Evolutionary conservation across 2,113 vertebrate genomes (phyloP), one percentile per base, ranked within the genome.

Genomic region (Scopus umbretta): DNA sequence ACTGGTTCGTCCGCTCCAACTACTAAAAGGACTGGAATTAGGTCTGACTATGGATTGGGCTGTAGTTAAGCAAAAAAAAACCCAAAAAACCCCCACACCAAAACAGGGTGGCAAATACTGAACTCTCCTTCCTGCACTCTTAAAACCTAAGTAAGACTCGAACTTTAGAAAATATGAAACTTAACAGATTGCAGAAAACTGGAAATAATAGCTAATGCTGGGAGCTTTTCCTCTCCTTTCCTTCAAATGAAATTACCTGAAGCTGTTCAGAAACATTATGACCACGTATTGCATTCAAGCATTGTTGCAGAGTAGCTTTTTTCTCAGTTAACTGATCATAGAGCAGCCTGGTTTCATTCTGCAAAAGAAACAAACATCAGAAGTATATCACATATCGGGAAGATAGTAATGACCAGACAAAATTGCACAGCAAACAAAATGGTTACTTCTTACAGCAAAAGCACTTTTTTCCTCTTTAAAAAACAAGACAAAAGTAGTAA

Each of bases 271-370:
- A 42, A 42, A 96, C 38, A 83, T 94, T 95, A 59, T 84, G 94
- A 21, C 88, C 93, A 43, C 18, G 42, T 30, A 95, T 89, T 58
- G 97, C 98, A 62, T 97, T 97, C 95, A 98, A 92, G 62, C 85
- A 94, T 45, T 98, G 98, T 5, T 97, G 98, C 61, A 98, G 80
- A 87, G 96, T 45, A 34, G 96, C 91, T 92, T 97, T 98, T 94
- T 98, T 98, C 98, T 98, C 98, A 80, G 97, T 94, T 93, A 99
- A 94, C 75, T 98, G 95, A 91, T 98, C 98, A 97, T 99, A 99
- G 86, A 99, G 94, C 47, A 97, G 96, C 76, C 98, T 98, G 91
- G 98, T 97, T 95, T 97, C 97, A 92, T 96, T 98, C 99, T 99
- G 98, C 91, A 96, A 72, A 76, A 93, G 70, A 88, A 94, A 92